These are phyloP conservation scores for Otus scops DNA, from an alignment of 2,797 vertebrate genomes.

Conservation along the genomic window DNA sequence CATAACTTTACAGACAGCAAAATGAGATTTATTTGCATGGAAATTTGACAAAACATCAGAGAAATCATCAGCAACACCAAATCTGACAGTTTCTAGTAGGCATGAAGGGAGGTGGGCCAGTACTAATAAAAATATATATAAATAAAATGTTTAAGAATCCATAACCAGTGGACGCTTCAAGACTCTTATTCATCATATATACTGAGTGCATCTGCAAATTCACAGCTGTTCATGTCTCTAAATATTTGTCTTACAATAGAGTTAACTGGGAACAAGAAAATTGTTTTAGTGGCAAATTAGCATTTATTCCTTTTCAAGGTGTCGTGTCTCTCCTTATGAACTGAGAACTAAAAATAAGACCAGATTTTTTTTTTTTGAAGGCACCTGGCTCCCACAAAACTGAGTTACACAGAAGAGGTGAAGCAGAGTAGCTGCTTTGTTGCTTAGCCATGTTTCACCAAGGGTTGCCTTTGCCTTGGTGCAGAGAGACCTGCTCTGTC, in stretches of 20 bases:
- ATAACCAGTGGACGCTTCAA: not conserved
- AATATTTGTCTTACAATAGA: not conserved
- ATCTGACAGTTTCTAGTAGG: conserved; percentile 45
- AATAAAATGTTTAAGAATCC: not conserved
- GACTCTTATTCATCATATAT: not conserved
- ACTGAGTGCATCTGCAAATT: not conserved
- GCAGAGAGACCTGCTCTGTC: not conserved
- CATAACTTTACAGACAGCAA: conserved; percentile 78
- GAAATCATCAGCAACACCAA: conserved; percentile 53
- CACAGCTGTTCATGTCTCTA: not conserved
- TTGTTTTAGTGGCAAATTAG: not conserved
- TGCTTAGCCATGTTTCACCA: fast-evolving
- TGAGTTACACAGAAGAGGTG: not conserved
- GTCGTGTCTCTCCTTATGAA: not conserved
- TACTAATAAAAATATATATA: not conserved
- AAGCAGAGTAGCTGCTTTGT: not conserved
- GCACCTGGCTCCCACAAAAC: not conserved
- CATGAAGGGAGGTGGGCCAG: not conserved
- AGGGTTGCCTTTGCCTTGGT: fast-evolving
- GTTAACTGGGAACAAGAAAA: not conserved
- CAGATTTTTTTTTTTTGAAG: not conserved
- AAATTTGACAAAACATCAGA: conserved; percentile 77
- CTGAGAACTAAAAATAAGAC: not conserved
- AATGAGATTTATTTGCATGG: conserved; percentile 73
- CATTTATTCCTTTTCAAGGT: not conserved